phyloP scores from a whole-genome alignment of 2,797 vertebrate species.

The Silurus aristotelis region DNA sequence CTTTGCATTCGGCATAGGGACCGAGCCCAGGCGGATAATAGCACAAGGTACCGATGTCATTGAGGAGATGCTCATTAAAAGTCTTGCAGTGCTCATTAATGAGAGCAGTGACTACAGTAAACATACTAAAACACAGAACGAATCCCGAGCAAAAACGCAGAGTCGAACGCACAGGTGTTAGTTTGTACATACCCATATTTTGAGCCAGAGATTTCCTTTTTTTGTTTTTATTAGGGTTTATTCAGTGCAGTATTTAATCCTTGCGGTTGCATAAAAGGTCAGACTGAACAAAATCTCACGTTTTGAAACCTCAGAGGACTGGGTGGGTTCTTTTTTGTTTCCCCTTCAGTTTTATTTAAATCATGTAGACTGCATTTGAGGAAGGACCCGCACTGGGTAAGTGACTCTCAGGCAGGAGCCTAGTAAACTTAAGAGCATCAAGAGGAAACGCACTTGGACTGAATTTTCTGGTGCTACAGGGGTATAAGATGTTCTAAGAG shows the following conservation, averaged over 20 bases:
- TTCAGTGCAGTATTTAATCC: neutral
- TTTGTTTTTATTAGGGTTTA: neutral
- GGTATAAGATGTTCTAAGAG: neutral
- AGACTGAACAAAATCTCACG: neutral
- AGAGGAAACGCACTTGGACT: neutral
- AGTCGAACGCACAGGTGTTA: neutral
- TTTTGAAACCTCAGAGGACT: neutral
- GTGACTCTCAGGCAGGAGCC: neutral
- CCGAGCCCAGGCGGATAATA: slow-evolving; percentile 18
- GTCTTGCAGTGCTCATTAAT: slow-evolving; percentile 42
- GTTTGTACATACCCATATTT: slow-evolving; percentile 19
- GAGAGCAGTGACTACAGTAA: slow-evolving; percentile 11
- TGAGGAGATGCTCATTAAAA: slow-evolving; percentile 47
- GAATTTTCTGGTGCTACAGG: neutral
- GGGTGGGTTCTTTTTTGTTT: neutral
- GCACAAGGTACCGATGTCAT: slow-evolving; percentile 38
- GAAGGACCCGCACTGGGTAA: neutral
- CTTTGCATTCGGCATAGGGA: slow-evolving; percentile 46
- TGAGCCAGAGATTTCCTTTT: neutral
- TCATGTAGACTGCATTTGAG: neutral
- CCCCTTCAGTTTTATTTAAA: slow-evolving; percentile 7
- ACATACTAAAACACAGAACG: slow-evolving; percentile 21
- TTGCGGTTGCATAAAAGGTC: neutral
- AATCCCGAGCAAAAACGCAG: neutral
- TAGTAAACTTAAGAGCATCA: neutral